Evolutionary conservation across 2,888 invertebrate species (phyloP), one percentile per base, ranked within the genome.

Genomic region (Hirtodrosophila confusa): DNA sequence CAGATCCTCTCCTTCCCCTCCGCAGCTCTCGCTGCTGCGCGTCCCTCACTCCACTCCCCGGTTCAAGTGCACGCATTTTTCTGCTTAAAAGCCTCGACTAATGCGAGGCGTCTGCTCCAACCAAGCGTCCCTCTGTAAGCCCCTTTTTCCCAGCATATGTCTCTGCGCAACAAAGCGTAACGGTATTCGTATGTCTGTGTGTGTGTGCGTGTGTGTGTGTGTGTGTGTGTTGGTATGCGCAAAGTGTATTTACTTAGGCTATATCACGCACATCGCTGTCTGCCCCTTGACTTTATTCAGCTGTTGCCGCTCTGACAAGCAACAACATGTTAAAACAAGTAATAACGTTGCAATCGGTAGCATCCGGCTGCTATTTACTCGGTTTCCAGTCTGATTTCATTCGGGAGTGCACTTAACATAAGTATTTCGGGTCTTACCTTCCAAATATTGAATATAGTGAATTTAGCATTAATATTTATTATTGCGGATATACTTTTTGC

Each of bases 11-110:
- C n/a, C 9, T 27, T 0, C 5, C 5, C 27, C 10, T 8, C 7
- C 29, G 8, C 17, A 2, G 12, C 8, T 0, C 5, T 6, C 9
- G 0, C 10, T 9, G 8, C 6, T 31, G 31, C 12, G 10, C 11
- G 4, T 12, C 39, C 9, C 27, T 29, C 44, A 8, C 36, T 8
- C 8, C 36, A 10, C 7, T 4, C n/a, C 29, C 4, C 12, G 8
- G 41, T 67, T 80, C 69, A 84, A 88, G 88, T 78, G 87, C 78
- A 84, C 88, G 88, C 84, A 84, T 86, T 84, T 84, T 88, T 88
- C 78, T 84, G 84, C 88, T 86, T 88, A 86, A 84, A 86, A 86
- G 88, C 84, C 87, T 69, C 78, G 78, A 87, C 84, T 84, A 88
- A 88, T 86, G 88, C 77, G 86, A 72, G 77, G 73, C 73, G 73